phyloP scores from a whole-genome alignment of 2,113 vertebrate genomes.

The Coryphaenoides rupestris region DNA sequence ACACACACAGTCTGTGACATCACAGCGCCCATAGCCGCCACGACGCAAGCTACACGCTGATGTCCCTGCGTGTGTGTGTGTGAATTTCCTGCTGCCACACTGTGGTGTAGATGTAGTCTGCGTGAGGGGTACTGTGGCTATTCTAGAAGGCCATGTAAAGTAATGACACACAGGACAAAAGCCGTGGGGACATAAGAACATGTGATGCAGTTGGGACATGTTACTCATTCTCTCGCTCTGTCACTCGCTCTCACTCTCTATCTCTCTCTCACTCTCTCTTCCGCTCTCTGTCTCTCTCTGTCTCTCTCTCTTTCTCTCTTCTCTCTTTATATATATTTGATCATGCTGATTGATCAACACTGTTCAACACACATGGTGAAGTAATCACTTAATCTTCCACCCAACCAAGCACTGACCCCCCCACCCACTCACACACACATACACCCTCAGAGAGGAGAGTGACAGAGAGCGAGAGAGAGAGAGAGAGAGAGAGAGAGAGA shows the following conservation, averaged over 20 bases:
- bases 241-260: too few species aligned
- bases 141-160: constrained; percentile 14
- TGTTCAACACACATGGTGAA: constrained; percentile 24
- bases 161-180: constrained; percentile 22
- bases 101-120: neutral
- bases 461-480: neutral
- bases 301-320: too few species aligned
- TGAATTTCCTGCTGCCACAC: constrained; percentile 23
- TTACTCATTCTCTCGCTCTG: too few species aligned
- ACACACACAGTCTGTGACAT: constrained; percentile 34
- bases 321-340: too few species aligned
- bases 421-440: neutral
- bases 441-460: neutral
- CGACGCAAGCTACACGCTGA: constrained; percentile 38
- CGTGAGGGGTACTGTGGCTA: constrained; percentile 9
- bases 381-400: neutral
- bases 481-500: neutral
- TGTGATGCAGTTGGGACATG: neutral
- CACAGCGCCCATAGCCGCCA: constrained; percentile 37
- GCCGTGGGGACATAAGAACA: constrained; percentile 11
- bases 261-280: too few species aligned
- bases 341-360: too few species aligned
- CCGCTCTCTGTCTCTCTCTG: too few species aligned
- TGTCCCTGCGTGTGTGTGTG: constrained; percentile 48
- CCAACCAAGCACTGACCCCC: neutral